phyloP scores from a whole-genome alignment of 2,797 vertebrate species.

The Neosilurus mollespiculum region DNA sequence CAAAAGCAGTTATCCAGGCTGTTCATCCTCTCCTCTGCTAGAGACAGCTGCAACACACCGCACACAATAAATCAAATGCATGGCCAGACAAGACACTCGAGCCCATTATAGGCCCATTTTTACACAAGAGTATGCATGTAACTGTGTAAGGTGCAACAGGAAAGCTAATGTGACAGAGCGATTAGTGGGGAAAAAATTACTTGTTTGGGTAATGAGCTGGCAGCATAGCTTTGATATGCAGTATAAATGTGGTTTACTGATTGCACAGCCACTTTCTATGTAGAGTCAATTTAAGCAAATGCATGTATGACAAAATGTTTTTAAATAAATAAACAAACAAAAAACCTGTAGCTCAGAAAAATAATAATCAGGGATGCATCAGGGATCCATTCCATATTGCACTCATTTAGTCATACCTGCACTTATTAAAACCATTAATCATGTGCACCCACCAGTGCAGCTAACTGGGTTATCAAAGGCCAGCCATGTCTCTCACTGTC shows the following conservation, averaged over 20 bases:
- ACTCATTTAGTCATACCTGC: neutral
- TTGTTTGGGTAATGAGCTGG: neutral
- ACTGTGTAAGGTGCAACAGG: conserved; percentile 20
- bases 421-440: neutral
- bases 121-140: neutral
- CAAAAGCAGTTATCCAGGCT: conserved; percentile 96
- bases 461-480: too few relatives aligned
- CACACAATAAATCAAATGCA: conserved; percentile 27
- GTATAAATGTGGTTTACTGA: neutral
- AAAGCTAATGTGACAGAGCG: neutral
- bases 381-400: neutral
- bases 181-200: too few relatives aligned
- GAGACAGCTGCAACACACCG: conserved; percentile 82
- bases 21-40: conserved; percentile 95
- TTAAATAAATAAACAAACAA: too few relatives aligned
- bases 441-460: too few relatives aligned
- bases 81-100: neutral
- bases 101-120: conserved; percentile 21
- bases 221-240: neutral
- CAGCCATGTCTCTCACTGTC: too few relatives aligned
- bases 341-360: neutral
- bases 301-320: neutral
- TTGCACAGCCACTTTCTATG: neutral
- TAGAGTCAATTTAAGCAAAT: conserved; percentile 1
- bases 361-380: neutral